Base-by-base conservation (phyloP, 1,140 invertebrate genomes). In the Pantala flavescens region DNA sequence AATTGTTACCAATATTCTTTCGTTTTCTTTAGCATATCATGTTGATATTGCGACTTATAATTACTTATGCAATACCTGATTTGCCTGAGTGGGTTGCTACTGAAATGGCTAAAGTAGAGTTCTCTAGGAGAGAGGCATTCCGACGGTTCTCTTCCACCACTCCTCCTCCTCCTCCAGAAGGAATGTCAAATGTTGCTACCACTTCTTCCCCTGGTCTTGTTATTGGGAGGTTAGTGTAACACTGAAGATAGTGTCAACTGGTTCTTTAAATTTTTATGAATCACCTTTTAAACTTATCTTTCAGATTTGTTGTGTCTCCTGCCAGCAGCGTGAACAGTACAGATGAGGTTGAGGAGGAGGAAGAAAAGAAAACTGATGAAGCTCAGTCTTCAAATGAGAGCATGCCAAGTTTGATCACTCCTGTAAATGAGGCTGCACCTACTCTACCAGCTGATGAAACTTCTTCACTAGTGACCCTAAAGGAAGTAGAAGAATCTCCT, bases 31-130 rank as follows among this genome's bases (percentile, higher is more conserved):
- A 95, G 88, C 97, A 99, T 81, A 88, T 96, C 21, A 92, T 98
- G 84, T 82, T 99, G 73, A 88, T 88, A 16, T 84, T 92, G 80
- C 90, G 95, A 79, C 86, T 96, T 75, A 85, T 90, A 2, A 87
- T 97, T 23, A 91, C 92, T 28, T 90, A 91, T 82, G 89, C 92
- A 0, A 93, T 98, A 76, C 96, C 96, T 0, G 94, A 97, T 83
- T 88, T 97, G 77, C 96, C 97, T 2, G 88, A 88, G 43, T 96
- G 94, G 92, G 88, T 99, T 70, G 93, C 93, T 7, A 92, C 91
- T 0, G 92, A 94, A 82, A 93, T 94, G 87, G 92, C 92, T 0
- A 92, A 93, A 76, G 90, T 92, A 2, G 92, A 94, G 82, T 93
- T 92, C 82, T 87, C 92, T 74, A 82, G 92, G 63, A 84, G 90